phyloP scores from a whole-genome alignment of 2,797 vertebrate species.

The Loriculus beryllinus region DNA sequence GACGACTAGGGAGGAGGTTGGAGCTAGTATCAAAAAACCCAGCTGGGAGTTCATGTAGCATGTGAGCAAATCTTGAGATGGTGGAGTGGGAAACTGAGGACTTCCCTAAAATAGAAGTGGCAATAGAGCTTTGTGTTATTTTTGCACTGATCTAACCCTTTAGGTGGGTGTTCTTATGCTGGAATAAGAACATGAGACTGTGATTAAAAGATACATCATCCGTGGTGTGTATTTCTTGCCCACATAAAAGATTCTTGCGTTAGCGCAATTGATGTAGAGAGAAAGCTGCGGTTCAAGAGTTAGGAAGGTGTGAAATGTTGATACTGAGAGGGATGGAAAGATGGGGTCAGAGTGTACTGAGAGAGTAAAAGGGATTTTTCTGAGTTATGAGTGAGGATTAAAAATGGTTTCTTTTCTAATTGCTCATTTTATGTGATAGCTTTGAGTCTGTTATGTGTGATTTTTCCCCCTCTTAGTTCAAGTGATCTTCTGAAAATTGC shows the following conservation, averaged over 20 bases:
- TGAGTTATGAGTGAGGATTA: not conserved
- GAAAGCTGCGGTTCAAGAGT: not conserved
- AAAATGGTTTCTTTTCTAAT: not conserved
- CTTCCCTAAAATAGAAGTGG: not conserved
- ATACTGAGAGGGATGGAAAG: not conserved
- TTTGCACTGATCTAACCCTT: not conserved
- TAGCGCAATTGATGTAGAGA: not conserved
- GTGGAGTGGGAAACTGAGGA: not conserved
- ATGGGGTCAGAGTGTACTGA: not conserved
- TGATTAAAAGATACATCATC: not conserved
- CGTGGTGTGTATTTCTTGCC: accelerated
- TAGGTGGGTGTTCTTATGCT: not conserved
- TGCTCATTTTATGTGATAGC: not conserved
- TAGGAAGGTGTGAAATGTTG: not conserved
- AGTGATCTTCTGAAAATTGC: not conserved
- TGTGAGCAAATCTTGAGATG: not conserved
- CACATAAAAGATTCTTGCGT: not conserved
- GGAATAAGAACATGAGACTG: not conserved
- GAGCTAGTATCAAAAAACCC: not conserved
- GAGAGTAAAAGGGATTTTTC: not conserved
- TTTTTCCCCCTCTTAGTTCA: not conserved
- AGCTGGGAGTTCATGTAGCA: not conserved
- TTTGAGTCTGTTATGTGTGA: accelerated
- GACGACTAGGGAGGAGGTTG: not conserved
- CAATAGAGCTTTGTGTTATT: not conserved